Base-by-base conservation (phyloP, 2,888 invertebrate species). In the Bursaphelenchus okinawaensis region DNA sequence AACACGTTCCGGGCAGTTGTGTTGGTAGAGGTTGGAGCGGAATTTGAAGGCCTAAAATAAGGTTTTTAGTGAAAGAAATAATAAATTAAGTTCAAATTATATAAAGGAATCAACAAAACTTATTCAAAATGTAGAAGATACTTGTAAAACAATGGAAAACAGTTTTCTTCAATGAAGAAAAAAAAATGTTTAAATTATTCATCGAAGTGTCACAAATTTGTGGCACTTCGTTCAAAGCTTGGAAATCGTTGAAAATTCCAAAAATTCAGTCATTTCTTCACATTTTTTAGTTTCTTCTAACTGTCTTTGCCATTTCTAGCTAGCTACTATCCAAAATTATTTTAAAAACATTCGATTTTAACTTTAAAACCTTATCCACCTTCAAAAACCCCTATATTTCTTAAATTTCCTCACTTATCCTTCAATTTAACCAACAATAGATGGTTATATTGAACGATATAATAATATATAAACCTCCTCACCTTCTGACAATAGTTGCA, bases 401-500 rank as follows among this genome's bases (percentile, higher is more conserved):
- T n/a, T n/a, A n/a, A n/a, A n/a, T n/a, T n/a, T n/a, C n/a, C n/a
- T n/a, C n/a, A n/a, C n/a, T n/a, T n/a, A n/a, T n/a, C n/a, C n/a
- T n/a, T n/a, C n/a, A n/a, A n/a, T n/a, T n/a, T n/a, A n/a, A n/a
- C n/a, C n/a, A n/a, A n/a, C n/a, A n/a, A n/a, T n/a, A n/a, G n/a
- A n/a, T n/a, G n/a, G n/a, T n/a, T n/a, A n/a, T n/a, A n/a, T n/a
- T n/a, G n/a, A n/a, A n/a, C n/a, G n/a, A n/a, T n/a, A n/a, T n/a
- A n/a, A n/a, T n/a, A 12, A 7, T 24, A n/a, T n/a, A n/a, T n/a
- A n/a, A n/a, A n/a, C n/a, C n/a, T n/a, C 16, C 62, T 59, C 54
- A 77, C 78, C 71, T 82, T 82, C 64, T 72, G 72, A 67, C 82
- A 82, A 67, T 75, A 82, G 55, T 79, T 79, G 75, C 82, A 82